phyloP scores from a whole-genome alignment of 2,888 invertebrate species.

The Lissonota sp. region DNA sequence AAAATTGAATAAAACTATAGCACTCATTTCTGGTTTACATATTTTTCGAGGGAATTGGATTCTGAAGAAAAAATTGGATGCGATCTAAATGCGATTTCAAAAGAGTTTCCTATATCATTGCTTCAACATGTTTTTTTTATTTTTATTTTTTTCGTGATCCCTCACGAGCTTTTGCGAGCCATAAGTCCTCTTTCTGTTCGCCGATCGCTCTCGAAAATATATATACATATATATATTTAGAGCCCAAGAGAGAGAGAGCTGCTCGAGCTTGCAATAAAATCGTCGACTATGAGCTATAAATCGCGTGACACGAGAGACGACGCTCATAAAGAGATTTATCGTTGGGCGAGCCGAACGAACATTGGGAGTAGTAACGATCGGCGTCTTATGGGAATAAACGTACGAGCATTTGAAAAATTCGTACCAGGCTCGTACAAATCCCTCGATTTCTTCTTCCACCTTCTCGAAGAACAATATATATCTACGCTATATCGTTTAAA shows the following conservation, averaged over 20 bases:
- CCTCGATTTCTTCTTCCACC: slow-evolving; percentile 52
- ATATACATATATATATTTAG: slow-evolving; percentile 68
- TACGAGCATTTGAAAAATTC: slow-evolving; percentile 62
- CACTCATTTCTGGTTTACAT: not conserved
- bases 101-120: not conserved
- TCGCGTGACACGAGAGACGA: slow-evolving; percentile 76
- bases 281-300: slow-evolving; percentile 79
- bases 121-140: slow-evolving; percentile 19
- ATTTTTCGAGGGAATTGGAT: too few relatives aligned
- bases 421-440: slow-evolving; percentile 64
- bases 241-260: slow-evolving; percentile 70
- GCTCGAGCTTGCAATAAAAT: slow-evolving; percentile 77
- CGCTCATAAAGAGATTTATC: slow-evolving; percentile 81
- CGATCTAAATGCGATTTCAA: not conserved
- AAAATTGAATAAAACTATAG: not conserved
- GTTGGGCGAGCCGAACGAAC: slow-evolving; percentile 70
- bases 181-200: slow-evolving; percentile 74
- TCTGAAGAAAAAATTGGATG: too few relatives aligned
- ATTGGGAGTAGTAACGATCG: slow-evolving; percentile 62
- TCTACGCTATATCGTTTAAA: slow-evolving; percentile 20
- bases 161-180: slow-evolving; percentile 60
- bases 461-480: slow-evolving; percentile 22
- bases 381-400: slow-evolving; percentile 62
- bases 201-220: slow-evolving; percentile 69
- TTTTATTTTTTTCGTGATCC: slow-evolving; percentile 27